These are phyloP conservation scores for Capreolus pygargus DNA, from an alignment of 2,113 vertebrate species.

Conservation along the genomic window DNA sequence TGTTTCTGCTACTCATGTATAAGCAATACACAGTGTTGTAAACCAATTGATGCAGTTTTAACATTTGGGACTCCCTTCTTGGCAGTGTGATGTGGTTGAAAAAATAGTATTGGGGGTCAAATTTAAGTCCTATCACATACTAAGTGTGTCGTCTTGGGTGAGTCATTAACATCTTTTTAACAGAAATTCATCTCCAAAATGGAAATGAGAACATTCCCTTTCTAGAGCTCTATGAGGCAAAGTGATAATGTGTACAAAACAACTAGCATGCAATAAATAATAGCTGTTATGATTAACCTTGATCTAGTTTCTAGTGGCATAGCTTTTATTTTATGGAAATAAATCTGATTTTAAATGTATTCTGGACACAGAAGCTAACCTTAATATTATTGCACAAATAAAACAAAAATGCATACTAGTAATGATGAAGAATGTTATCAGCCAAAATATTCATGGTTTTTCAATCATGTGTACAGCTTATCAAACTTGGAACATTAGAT, in stretches of 20 bases:
- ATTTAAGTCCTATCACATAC: not conserved
- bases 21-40: not conserved
- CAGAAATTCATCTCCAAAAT: constrained; percentile 5
- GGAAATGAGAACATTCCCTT: not conserved
- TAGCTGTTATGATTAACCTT: not conserved
- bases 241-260: not conserved
- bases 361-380: not conserved
- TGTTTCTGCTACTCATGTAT: not conserved
- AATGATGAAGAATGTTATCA: not conserved
- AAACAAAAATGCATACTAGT: not conserved
- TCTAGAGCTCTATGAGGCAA: not conserved
- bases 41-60: not conserved
- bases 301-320: constrained; percentile 2
- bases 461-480: not conserved
- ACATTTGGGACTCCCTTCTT: not conserved
- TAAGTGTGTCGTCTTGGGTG: not conserved
- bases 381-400: constrained; percentile 13
- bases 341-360: constrained; percentile 42
- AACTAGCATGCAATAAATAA: not conserved
- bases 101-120: not conserved
- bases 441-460: not conserved
- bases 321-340: not conserved
- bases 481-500: not conserved
- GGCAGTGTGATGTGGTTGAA: not conserved
- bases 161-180: not conserved